These are phyloP conservation scores for Catharus bicknelli DNA, from an alignment of 2,113 vertebrate species.

Conservation along the genomic window DNA sequence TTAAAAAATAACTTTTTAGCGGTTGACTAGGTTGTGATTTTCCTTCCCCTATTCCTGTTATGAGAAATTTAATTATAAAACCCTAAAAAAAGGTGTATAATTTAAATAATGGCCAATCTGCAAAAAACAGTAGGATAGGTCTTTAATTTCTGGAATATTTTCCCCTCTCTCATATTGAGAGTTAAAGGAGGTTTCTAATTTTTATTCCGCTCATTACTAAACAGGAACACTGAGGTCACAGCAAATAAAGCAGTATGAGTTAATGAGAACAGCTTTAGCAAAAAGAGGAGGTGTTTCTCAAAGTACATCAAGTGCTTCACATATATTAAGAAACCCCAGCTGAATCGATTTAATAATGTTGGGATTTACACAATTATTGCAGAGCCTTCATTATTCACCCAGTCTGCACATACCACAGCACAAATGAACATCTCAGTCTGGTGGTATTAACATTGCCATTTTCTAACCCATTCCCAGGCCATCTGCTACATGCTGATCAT, in stretches of 20 bases:
- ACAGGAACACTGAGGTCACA: conserved; percentile 76
- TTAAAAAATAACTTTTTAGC: conserved; percentile 5
- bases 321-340: conserved; percentile 84
- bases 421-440: conserved; percentile 85
- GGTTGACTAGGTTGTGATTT: background rate
- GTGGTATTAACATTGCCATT: conserved; percentile 83
- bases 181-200: conserved; percentile 72
- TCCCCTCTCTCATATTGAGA: conserved; percentile 49
- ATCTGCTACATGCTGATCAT: conserved; percentile 82
- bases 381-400: conserved; percentile 84
- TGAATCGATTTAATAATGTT: conserved; percentile 88
- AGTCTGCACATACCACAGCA: conserved; percentile 76
- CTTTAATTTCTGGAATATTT: conserved; percentile 50
- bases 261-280: conserved; percentile 83
- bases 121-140: background rate
- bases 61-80: background rate
- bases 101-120: conserved; percentile 22
- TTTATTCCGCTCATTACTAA: conserved; percentile 78
- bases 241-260: conserved; percentile 82
- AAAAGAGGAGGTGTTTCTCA: conserved; percentile 79
- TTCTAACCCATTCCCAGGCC: conserved; percentile 81
- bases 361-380: conserved; percentile 88
- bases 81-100: background rate
- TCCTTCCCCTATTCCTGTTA: background rate
- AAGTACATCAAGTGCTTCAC: conserved; percentile 80